These are phyloP conservation scores for Thereva unica DNA, from an alignment of 2,888 invertebrate genomes.

Conservation along the genomic window DNA sequence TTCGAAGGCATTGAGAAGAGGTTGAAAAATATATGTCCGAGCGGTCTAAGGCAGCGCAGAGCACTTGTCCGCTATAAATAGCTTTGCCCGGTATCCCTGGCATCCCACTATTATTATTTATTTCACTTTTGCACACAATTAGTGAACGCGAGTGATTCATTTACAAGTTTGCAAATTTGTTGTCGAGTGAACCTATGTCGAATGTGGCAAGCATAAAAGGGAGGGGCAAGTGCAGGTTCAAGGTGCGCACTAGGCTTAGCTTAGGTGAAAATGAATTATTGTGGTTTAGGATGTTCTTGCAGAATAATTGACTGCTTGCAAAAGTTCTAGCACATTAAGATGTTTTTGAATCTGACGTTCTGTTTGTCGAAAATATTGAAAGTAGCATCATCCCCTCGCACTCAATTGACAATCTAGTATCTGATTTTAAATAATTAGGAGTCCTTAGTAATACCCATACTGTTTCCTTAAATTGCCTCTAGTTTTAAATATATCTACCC, in stretches of 20 bases:
- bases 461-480: too few species aligned
- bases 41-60: slow-evolving; percentile 7
- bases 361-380: too few species aligned
- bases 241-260: slow-evolving; percentile 7
- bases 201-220: slow-evolving; percentile 9
- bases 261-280: not conserved
- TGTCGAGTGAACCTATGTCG: slow-evolving; percentile 11
- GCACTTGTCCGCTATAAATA: slow-evolving; percentile 21
- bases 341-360: too few species aligned
- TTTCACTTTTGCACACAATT: slow-evolving; percentile 35
- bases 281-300: not conserved
- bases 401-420: too few species aligned
- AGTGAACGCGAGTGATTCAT: slow-evolving; percentile 33
- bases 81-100: slow-evolving; percentile 9
- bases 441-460: too few species aligned
- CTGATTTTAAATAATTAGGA: too few species aligned
- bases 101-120: slow-evolving; percentile 28
- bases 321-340: too few species aligned
- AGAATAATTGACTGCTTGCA: too few species aligned
- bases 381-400: too few species aligned
- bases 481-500: too few species aligned
- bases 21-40: slow-evolving; percentile 20
- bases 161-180: slow-evolving; percentile 29
- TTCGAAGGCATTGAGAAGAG: slow-evolving; percentile 12
- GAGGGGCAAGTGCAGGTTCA: slow-evolving; percentile 27